Percentiles rank a stretch among this genome's conserved stretches.
Evolutionary conservation across 2,888 invertebrate species (phyloP).

Genomic region (Rotaria socialis): DNA sequence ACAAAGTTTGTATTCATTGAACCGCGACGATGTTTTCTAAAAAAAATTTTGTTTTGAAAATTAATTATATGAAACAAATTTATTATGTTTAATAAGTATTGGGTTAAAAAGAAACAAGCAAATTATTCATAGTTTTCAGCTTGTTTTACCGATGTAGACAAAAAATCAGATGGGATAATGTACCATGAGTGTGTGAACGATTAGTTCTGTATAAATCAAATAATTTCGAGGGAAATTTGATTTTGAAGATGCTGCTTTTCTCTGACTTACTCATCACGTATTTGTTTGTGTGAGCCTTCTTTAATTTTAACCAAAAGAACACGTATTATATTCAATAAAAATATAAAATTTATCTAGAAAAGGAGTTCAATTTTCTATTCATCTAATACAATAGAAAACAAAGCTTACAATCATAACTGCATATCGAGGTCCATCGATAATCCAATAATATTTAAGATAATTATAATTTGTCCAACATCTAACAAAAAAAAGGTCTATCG

Average conservation of each 20-base stretch:
- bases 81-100: neutral
- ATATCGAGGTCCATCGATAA: constrained; percentile 41
- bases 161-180: neutral
- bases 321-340: constrained; percentile 62
- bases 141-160: neutral
- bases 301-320: constrained; percentile 56
- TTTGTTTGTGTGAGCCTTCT: constrained; percentile 34
- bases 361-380: constrained; percentile 47
- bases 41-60: neutral
- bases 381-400: neutral
- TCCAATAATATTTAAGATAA: constrained; percentile 42
- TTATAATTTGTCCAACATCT: constrained; percentile 43
- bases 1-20: constrained; percentile 1
- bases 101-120: neutral
- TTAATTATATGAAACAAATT: too few relatives aligned
- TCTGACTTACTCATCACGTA: neutral
- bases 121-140: neutral
- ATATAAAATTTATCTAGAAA: constrained; percentile 60
- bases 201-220: neutral
- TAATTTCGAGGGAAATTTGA: neutral
- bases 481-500: neutral
- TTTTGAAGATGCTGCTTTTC: neutral
- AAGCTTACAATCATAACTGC: constrained; percentile 39
- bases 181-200: neutral
- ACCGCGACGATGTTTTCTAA: neutral